Evolutionary conservation across 2,888 invertebrate species (phyloP), one percentile per base, ranked within the genome.

Genomic region (Idaea aversata): DNA sequence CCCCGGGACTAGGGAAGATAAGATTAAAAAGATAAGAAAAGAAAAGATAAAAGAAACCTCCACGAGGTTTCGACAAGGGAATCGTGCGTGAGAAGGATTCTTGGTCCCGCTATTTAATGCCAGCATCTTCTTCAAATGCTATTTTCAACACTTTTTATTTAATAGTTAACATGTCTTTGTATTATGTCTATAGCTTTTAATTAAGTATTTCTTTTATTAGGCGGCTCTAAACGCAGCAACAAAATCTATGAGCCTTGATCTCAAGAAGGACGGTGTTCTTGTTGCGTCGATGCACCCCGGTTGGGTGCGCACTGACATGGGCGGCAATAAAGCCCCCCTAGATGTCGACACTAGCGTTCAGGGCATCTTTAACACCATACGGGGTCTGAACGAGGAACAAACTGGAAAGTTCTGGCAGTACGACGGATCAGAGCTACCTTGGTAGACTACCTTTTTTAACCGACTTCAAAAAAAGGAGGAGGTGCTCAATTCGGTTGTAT

Each of bases 281-380:
- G 96, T 95, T 0, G 93, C 95, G 0, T 94, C 93, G 65, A 83
- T 98, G 68, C 98, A 98, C 88, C 98, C 98, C 0, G 98, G 98
- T 3, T 98, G 98, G 98, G 97, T 98, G 6, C 95, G 95, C 82
- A 98, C 98, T 0, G 96, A 96, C 72, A 96, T 98, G 97, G 98
- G 98, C 5, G 98, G 98, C 5, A 87, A 93, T 58, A 95, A 95
- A 72, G 98, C 98, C 0, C 95, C 96, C 0, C 87, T 98, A 47
- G 95, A 95, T 63, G 90, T 97, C 1, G 94, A 95, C 34, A 93
- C 94, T 1, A 96, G 97, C 81, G 94, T 95, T 5, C 80, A 80
- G 0, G 93, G 94, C 16, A 95, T 98, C 67, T 86, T 98, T 16
- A 85, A 94, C 5, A 95, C 96, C 4, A 85, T 98, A 60, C 80